Evolutionary conservation across 2,888 invertebrate species (phyloP).

Genomic region (Mycalesis mineus): DNA sequence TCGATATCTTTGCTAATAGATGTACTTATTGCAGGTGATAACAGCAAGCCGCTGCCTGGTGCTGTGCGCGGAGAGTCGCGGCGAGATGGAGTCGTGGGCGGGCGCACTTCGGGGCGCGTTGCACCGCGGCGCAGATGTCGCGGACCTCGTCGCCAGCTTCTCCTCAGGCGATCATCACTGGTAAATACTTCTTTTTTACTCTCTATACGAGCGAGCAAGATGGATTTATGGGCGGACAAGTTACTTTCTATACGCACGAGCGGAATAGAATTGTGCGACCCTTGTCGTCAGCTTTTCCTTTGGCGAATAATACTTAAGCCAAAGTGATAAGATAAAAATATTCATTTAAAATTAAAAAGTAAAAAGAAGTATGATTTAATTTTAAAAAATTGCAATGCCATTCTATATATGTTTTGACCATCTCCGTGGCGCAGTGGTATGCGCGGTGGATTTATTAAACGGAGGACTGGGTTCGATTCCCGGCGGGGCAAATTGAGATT

Average conservation of each 20-base stretch:
- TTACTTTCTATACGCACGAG: slow-evolving; percentile 77
- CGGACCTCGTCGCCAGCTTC: slow-evolving; percentile 78
- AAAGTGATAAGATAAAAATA: too few relatives aligned
- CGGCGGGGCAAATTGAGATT: too few relatives aligned
- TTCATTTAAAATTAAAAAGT: too few relatives aligned
- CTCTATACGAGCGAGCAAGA: slow-evolving; percentile 42
- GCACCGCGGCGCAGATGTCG: slow-evolving; percentile 71
- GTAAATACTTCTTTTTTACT: slow-evolving; percentile 36
- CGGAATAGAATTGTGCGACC: slow-evolving; percentile 78
- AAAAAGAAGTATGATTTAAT: too few relatives aligned
- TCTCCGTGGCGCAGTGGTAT: too few relatives aligned
- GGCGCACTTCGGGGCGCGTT: slow-evolving; percentile 86
- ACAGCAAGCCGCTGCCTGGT: slow-evolving; percentile 88
- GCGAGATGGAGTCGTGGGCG: slow-evolving; percentile 96
- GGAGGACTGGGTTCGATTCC: too few relatives aligned
- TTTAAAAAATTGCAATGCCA: too few relatives aligned
- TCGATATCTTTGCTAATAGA: background rate
- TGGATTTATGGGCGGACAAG: slow-evolving; percentile 95
- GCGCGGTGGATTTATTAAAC: too few relatives aligned
- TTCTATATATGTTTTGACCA: too few relatives aligned
- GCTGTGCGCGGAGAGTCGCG: slow-evolving; percentile 86
- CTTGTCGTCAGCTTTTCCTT: slow-evolving; percentile 79
- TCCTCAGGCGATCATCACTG: slow-evolving; percentile 72
- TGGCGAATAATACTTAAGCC: slow-evolving; percentile 71
- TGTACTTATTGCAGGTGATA: slow-evolving; percentile 75